These are phyloP conservation scores for Melinopterus prodromus DNA, from an alignment of 2,888 invertebrate genomes.

Conservation along the genomic window DNA sequence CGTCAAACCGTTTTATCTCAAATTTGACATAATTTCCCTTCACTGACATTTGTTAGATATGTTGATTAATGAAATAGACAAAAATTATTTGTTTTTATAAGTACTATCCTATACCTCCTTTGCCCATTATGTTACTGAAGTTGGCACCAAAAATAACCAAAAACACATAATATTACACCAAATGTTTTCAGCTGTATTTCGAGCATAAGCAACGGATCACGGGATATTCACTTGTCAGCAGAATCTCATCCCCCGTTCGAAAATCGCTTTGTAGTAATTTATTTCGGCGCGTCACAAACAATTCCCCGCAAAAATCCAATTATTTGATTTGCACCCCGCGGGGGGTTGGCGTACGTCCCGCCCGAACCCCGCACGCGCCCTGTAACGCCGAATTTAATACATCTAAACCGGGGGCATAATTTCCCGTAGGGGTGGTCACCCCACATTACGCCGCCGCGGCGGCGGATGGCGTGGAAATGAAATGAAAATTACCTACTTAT, in stretches of 20 bases:
- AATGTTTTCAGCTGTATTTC: neutral
- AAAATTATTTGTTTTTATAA: too few relatives aligned
- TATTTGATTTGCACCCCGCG: neutral
- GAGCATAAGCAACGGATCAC: neutral
- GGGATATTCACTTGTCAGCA: neutral
- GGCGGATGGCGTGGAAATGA: conserved; percentile 4
- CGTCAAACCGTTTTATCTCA: too few relatives aligned
- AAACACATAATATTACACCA: neutral
- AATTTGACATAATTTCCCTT: too few relatives aligned
- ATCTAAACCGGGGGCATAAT: neutral
- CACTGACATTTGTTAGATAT: too few relatives aligned
- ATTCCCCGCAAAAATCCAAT: conserved; percentile 4
- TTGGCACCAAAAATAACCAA: too few relatives aligned
- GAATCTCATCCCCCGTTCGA: neutral
- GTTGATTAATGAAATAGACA: too few relatives aligned
- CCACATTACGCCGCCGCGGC: neutral
- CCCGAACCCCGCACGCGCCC: neutral
- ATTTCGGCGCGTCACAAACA: conserved; percentile 4
- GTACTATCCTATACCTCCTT: too few relatives aligned
- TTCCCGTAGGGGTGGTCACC: conserved; percentile 4
- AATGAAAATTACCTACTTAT: conserved; percentile 4
- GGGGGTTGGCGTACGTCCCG: neutral
- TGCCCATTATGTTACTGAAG: too few relatives aligned
- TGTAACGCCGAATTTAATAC: neutral
- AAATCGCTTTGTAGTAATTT: conserved; percentile 4